Evolutionary conservation across 2,888 invertebrate genomes (phyloP), one percentile per base, ranked within the genome.

Genomic region (Tipula confusa): DNA sequence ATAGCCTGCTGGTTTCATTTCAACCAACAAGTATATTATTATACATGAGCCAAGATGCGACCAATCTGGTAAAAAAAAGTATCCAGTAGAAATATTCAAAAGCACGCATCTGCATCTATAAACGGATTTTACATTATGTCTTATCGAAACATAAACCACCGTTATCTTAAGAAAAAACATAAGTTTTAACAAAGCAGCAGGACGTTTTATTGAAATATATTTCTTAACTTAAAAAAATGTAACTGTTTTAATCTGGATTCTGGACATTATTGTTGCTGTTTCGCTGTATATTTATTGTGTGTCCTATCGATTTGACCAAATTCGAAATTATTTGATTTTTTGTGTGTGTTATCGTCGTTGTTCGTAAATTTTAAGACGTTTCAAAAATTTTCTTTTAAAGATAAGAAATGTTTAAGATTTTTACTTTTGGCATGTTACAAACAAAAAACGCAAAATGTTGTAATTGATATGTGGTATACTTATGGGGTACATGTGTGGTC

Each of bases 221-320:
- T 43, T 43, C 1, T n/a, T n/a, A n/a, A n/a, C n/a, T n/a, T n/a
- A n/a, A n/a, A n/a, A n/a, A n/a, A n/a, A n/a, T n/a, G n/a, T 43
- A 43, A 43, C 43, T 43, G 43, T 43, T 43, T 43, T 15, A 43
- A 15, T 9, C n/a, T 43, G 0, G 15, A 43, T n/a, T 43, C 43
- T 43, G n/a, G n/a, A n/a, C 4, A 15, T 33, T 43, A 43, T 43
- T 18, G 43, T 43, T 18, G 9, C 64, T 64, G 64, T 64, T 64
- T 24, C 64, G 64, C 64, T 64, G 24, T 64, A 2, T 64, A 64
- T 64, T 64, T 64, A 64, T 64, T 64, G 64, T 64, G 64, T 64
- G 64, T 24, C 64, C 64, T 64, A 64, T 64, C 64, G 64, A 64
- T 64, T 64, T 64, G 64, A 64, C 64, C 64, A 64, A 64, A 64